phyloP scores from a whole-genome alignment of 2,797 vertebrate species.

The Kryptopterus vitreolus region DNA sequence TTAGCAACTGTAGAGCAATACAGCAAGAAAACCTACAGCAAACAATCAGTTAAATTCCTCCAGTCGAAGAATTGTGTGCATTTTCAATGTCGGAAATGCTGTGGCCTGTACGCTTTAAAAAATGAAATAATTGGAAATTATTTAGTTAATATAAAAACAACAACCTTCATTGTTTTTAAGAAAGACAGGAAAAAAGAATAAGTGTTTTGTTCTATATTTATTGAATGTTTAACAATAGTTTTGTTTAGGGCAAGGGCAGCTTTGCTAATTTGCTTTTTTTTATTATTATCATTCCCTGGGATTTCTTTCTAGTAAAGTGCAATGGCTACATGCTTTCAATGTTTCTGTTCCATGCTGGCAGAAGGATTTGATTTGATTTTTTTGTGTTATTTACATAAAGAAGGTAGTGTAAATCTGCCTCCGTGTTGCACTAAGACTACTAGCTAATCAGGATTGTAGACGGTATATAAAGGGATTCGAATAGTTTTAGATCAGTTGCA shows the following conservation, averaged over 20 bases:
- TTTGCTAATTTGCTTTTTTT: conserved; percentile 28
- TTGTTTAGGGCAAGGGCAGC: conserved; percentile 9
- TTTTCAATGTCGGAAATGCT: conserved; percentile 28
- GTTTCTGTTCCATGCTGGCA: conserved; percentile 39
- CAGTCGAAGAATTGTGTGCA: conserved; percentile 17
- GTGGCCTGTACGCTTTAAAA: conserved; percentile 1
- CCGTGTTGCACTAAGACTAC: conserved; percentile 54
- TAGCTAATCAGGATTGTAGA: conserved; percentile 50
- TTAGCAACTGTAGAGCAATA: conserved; percentile 49
- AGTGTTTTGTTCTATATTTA: conserved; percentile 12
- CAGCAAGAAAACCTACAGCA: conserved; percentile 31
- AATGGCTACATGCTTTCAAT: conserved; percentile 33
- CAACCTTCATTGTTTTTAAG: neutral
- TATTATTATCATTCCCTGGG: conserved; percentile 17
- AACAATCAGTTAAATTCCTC: conserved; percentile 26
- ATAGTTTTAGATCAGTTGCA: conserved; percentile 47
- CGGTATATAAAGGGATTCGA: conserved; percentile 19
- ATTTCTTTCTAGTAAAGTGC: conserved; percentile 30
- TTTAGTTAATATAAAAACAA: neutral
- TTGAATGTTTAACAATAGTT: conserved; percentile 34
- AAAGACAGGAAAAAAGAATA: neutral
- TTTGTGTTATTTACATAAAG: conserved; percentile 34
- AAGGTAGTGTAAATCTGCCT: conserved; percentile 49
- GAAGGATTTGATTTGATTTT: neutral
- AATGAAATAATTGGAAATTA: neutral